A percentile compares a stretch with the other conserved stretches of the same genome.
phyloP scores from a whole-genome alignment of 2,888 invertebrate species.

The Xanthia icteritia region DNA sequence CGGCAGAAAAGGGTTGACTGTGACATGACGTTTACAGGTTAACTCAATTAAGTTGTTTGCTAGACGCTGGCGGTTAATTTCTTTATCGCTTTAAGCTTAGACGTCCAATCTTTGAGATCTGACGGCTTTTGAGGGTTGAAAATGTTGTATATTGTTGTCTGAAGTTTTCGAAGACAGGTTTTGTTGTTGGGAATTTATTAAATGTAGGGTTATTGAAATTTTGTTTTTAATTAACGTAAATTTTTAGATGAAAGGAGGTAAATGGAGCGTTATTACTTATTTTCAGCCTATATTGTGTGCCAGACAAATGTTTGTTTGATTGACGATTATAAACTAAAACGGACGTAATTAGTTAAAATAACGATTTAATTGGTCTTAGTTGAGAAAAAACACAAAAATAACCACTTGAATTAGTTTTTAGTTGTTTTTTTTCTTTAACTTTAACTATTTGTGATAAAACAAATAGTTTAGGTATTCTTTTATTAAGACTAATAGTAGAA shows the following conservation, averaged over 20 bases:
- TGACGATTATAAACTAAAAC: too few relatives aligned
- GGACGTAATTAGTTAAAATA: too few relatives aligned
- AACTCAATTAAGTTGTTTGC: conserved; percentile 84
- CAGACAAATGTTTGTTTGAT: too few relatives aligned
- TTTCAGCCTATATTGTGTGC: not conserved
- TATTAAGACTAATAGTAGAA: too few relatives aligned
- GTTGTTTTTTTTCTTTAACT: too few relatives aligned
- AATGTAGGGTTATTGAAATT: conserved; percentile 31
- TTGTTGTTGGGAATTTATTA: conserved; percentile 35
- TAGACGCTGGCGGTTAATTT: conserved; percentile 74
- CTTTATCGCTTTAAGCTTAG: conserved; percentile 69
- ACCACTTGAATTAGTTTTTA: too few relatives aligned
- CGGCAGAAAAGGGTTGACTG: conserved; percentile 76
- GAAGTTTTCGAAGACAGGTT: conserved; percentile 54
- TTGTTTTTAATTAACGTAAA: conserved; percentile 27
- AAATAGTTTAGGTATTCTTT: too few relatives aligned
- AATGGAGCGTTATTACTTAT: not conserved
- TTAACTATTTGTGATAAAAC: too few relatives aligned
- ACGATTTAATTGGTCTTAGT: too few relatives aligned
- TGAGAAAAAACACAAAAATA: too few relatives aligned
- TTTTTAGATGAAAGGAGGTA: conserved; percentile 26
- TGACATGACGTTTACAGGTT: conserved; percentile 84
- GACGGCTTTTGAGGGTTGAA: conserved; percentile 61
- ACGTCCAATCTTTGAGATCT: conserved; percentile 63
- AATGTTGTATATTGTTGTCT: conserved; percentile 59